Conservation (phyloP, 2,888 invertebrate species). For the Callosobruchus maculatus region DNA sequence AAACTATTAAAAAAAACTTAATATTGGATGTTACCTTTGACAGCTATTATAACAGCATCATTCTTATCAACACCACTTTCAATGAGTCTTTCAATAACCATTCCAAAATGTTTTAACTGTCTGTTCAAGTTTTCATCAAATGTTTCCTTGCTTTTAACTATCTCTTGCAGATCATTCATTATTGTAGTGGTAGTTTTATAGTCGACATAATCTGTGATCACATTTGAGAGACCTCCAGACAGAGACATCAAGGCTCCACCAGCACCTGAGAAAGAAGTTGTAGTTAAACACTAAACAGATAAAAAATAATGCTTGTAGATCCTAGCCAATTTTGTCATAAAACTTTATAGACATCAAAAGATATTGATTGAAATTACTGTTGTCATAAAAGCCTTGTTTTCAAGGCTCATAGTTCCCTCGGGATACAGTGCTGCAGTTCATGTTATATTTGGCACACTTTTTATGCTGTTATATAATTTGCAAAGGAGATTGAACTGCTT, state of each 20-base stretch:
- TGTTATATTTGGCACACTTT: too few relatives aligned
- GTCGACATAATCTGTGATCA: constrained; percentile 27
- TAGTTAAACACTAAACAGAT: too few relatives aligned
- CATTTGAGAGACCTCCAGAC: constrained; percentile 26
- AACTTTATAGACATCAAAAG: too few relatives aligned
- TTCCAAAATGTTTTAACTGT: constrained; percentile 24
- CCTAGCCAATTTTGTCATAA: too few relatives aligned
- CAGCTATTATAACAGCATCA: constrained; percentile 24
- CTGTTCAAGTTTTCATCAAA: constrained; percentile 25
- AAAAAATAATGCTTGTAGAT: too few relatives aligned
- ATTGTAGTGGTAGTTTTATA: constrained; percentile 25
- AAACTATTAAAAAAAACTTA: too few relatives aligned
- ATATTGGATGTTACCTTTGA: constrained; percentile 27
- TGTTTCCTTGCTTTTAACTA: constrained; percentile 22
- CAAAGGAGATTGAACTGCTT: too few relatives aligned
- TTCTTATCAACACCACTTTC: constrained; percentile 22
- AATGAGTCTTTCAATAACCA: constrained; percentile 23
- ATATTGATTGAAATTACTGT: too few relatives aligned
- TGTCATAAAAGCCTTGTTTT: too few relatives aligned
- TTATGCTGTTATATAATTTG: too few relatives aligned
- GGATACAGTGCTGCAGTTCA: too few relatives aligned
- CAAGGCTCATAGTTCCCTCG: too few relatives aligned
- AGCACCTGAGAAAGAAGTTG: constrained; percentile 18
- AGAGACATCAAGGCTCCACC: constrained; percentile 31
- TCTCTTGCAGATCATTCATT: constrained; percentile 25